Percentiles rank a stretch among this genome's conserved stretches.
phyloP scores from a whole-genome alignment of 2,888 invertebrate species.

The Adelphocoris suturalis region DNA sequence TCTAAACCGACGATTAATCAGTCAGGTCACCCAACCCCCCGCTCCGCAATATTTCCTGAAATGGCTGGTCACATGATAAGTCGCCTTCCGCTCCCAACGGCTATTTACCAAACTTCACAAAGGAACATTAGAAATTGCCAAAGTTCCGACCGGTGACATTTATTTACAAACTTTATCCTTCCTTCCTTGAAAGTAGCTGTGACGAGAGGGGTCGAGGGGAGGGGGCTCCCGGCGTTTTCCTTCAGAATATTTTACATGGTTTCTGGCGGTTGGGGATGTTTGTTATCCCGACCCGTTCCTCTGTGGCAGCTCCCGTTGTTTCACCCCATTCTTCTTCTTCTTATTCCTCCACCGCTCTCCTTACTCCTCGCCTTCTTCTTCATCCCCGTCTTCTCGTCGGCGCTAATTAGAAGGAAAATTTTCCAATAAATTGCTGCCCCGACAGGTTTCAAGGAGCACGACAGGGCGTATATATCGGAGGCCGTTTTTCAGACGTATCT shows the following conservation, averaged over 20 bases:
- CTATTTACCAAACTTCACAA: slow-evolving; percentile 66
- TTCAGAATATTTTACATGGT: slow-evolving; percentile 62
- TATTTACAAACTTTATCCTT: slow-evolving; percentile 70
- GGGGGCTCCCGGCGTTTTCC: slow-evolving; percentile 3
- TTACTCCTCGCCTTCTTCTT: neutral
- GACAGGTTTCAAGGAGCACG: slow-evolving; percentile 48
- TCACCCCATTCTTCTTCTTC: slow-evolving; percentile 29
- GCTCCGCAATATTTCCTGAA: slow-evolving; percentile 42
- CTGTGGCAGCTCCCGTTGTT: slow-evolving; percentile 43
- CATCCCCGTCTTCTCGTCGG: neutral
- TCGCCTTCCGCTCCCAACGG: neutral
- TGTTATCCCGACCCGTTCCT: slow-evolving; percentile 40
- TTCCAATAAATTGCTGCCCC: slow-evolving; percentile 64
- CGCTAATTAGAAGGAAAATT: slow-evolving; percentile 68
- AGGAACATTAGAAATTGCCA: slow-evolving; percentile 70
- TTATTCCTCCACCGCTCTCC: slow-evolving; percentile 2
- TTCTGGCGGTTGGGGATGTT: slow-evolving; percentile 46
- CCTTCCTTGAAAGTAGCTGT: neutral
- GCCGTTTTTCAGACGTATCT: neutral
- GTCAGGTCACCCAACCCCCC: slow-evolving; percentile 36
- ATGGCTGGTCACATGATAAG: slow-evolving; percentile 59
- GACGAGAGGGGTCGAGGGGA: neutral
- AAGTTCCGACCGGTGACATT: slow-evolving; percentile 66
- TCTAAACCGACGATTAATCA: slow-evolving; percentile 44
- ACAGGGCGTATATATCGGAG: neutral